Evolutionary conservation across 2,797 vertebrate species (phyloP).

Genomic region (Falco concolor): DNA sequence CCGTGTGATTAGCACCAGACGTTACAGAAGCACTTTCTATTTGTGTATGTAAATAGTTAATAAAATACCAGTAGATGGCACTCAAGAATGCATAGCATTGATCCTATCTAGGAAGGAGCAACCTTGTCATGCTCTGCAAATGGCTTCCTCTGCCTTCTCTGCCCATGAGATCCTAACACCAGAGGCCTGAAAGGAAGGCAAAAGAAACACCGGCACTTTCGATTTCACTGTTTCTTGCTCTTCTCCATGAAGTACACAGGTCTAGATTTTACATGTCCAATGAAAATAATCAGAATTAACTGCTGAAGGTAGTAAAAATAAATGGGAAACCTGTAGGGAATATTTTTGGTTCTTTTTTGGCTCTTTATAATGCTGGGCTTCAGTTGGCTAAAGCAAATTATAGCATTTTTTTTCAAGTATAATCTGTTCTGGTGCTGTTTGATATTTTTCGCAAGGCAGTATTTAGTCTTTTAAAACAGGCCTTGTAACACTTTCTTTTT

Average conservation of each 20-base stretch:
- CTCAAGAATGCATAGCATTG: background rate
- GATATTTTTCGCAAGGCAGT: background rate
- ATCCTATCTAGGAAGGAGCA: background rate
- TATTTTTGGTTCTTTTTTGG: background rate
- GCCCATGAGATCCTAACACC: background rate
- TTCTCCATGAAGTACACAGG: background rate
- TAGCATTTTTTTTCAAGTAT: background rate
- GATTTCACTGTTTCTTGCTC: background rate
- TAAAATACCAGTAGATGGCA: slow-evolving; percentile 45
- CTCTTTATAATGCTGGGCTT: background rate
- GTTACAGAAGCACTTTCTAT: background rate
- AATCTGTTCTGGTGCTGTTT: background rate
- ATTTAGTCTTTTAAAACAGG: background rate
- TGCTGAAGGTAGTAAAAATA: background rate
- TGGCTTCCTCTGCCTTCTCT: background rate
- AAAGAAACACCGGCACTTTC: background rate
- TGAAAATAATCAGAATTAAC: background rate
- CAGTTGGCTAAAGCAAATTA: background rate
- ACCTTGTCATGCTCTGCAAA: background rate
- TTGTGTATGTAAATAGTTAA: background rate
- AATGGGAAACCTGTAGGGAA: background rate
- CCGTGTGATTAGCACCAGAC: background rate
- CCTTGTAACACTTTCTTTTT: background rate
- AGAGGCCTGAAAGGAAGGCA: background rate
- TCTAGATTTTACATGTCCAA: background rate